Evolutionary conservation across 2,797 vertebrate genomes (phyloP).

Genomic region (Cynodonichthys magdalenae): DNA sequence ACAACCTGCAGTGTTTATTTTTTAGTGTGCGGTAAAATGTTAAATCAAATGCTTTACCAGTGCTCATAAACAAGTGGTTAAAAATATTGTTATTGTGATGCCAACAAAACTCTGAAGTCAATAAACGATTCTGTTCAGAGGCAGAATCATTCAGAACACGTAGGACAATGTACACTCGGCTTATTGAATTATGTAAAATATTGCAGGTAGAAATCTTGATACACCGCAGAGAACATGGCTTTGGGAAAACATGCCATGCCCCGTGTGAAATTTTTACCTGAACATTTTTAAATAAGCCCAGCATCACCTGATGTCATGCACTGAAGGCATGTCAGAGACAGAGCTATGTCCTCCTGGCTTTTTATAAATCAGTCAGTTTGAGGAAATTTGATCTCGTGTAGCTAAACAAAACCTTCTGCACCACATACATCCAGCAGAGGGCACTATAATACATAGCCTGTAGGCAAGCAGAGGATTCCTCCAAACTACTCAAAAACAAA

Average conservation of each 20-base stretch:
- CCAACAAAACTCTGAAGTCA: conserved; percentile 28
- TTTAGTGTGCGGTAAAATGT: conserved; percentile 25
- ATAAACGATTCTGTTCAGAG: conserved; percentile 8
- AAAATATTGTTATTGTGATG: conserved; percentile 17
- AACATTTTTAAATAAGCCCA: conserved; percentile 59
- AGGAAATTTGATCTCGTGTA: conserved; percentile 44
- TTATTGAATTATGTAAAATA: conserved; percentile 58
- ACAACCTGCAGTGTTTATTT: conserved; percentile 50
- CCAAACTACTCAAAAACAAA: background rate
- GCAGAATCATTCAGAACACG: conserved; percentile 23
- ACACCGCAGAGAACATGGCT: conserved; percentile 15
- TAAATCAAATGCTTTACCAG: conserved; percentile 33
- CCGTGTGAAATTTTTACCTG: conserved; percentile 48
- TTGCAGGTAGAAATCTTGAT: conserved; percentile 55
- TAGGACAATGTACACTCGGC: conserved; percentile 21
- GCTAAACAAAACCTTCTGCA: conserved; percentile 31
- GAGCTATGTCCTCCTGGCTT: conserved; percentile 38
- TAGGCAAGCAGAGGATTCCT: background rate
- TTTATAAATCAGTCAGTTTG: conserved; percentile 32
- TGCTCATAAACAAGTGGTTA: conserved; percentile 24
- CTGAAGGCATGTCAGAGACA: conserved; percentile 29
- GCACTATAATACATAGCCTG: conserved; percentile 22
- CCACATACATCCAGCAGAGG: conserved; percentile 59
- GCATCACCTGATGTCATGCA: conserved; percentile 39
- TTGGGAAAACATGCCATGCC: conserved; percentile 4